Percentiles rank a stretch among this genome's conserved stretches.
phyloP scores from a whole-genome alignment of 2,888 invertebrate genomes.

The Parasteatoda lunata region DNA sequence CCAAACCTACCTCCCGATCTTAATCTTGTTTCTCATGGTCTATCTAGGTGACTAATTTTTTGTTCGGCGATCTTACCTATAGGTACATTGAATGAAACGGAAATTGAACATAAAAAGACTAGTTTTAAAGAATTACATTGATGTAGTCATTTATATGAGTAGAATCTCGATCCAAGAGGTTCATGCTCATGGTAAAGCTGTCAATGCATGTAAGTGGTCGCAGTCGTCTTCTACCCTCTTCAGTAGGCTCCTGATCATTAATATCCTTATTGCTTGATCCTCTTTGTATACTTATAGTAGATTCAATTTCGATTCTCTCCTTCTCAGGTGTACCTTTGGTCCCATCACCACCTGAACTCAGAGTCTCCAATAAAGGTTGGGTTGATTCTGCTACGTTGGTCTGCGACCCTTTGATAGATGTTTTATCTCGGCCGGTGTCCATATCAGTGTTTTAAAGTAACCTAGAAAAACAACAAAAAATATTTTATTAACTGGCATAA shows the following conservation, averaged over 20 bases:
- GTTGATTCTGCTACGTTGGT: slow-evolving; percentile 72
- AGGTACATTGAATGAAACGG: too few relatives aligned
- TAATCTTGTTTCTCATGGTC: too few relatives aligned
- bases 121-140: slow-evolving; percentile 71
- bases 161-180: slow-evolving; percentile 74
- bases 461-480: too few relatives aligned
- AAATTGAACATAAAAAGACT: too few relatives aligned
- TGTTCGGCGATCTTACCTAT: too few relatives aligned
- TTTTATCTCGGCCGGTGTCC: slow-evolving; percentile 69
- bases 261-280: slow-evolving; percentile 67
- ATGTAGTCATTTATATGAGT: slow-evolving; percentile 72
- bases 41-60: too few relatives aligned
- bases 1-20: too few relatives aligned
- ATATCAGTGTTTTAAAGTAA: slow-evolving; percentile 1
- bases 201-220: slow-evolving; percentile 70
- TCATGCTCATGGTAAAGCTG: slow-evolving; percentile 73
- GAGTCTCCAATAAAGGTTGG: slow-evolving; percentile 71
- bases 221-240: slow-evolving; percentile 42
- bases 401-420: slow-evolving; percentile 71
- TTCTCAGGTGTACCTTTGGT: slow-evolving; percentile 68
- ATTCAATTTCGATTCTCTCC: slow-evolving; percentile 72
- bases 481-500: too few relatives aligned
- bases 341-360: slow-evolving; percentile 47
- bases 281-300: slow-evolving; percentile 66
- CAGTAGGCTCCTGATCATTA: slow-evolving; percentile 52